phyloP scores from a whole-genome alignment of 2,888 invertebrate genomes.

The Eupithecia centaureata region DNA sequence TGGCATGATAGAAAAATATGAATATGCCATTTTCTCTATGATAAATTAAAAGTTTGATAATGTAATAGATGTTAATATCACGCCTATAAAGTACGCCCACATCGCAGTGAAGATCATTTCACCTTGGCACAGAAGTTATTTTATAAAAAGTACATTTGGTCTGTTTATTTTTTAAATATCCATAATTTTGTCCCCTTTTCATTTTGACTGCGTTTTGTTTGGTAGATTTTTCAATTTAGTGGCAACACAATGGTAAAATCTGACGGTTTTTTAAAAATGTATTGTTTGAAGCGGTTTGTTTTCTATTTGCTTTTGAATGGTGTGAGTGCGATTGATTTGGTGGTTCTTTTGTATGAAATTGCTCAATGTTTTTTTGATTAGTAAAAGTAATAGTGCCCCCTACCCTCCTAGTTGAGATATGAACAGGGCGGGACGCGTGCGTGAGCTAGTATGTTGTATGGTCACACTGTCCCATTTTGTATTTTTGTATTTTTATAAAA shows the following conservation, averaged over 20 bases:
- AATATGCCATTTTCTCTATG: constrained; percentile 57
- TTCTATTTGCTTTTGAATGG: constrained; percentile 45
- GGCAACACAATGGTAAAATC: constrained; percentile 49
- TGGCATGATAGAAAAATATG: constrained; percentile 46
- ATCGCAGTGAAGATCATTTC: constrained; percentile 53
- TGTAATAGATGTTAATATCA: constrained; percentile 55
- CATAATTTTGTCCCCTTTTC: constrained; percentile 60
- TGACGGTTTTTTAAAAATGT: constrained; percentile 49
- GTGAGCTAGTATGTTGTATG: constrained; percentile 64
- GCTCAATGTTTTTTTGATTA: constrained; percentile 73
- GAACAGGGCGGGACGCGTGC: constrained; percentile 71
- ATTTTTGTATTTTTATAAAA: constrained; percentile 84
- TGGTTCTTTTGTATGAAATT: constrained; percentile 73
- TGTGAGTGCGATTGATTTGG: constrained; percentile 62
- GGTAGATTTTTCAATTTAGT: constrained; percentile 52
- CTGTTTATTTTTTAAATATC: constrained; percentile 49
- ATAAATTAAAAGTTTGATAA: constrained; percentile 46
- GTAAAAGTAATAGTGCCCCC: constrained; percentile 70
- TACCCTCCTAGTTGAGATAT: constrained; percentile 66
- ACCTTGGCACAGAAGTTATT: constrained; percentile 56
- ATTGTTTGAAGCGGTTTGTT: constrained; percentile 35
- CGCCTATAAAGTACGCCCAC: constrained; percentile 61
- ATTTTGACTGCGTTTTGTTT: constrained; percentile 52
- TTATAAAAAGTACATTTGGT: constrained; percentile 46
- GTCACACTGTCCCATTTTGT: constrained; percentile 83